These are phyloP conservation scores for Netta rufina DNA, from an alignment of 2,797 vertebrate genomes.

Conservation along the genomic window DNA sequence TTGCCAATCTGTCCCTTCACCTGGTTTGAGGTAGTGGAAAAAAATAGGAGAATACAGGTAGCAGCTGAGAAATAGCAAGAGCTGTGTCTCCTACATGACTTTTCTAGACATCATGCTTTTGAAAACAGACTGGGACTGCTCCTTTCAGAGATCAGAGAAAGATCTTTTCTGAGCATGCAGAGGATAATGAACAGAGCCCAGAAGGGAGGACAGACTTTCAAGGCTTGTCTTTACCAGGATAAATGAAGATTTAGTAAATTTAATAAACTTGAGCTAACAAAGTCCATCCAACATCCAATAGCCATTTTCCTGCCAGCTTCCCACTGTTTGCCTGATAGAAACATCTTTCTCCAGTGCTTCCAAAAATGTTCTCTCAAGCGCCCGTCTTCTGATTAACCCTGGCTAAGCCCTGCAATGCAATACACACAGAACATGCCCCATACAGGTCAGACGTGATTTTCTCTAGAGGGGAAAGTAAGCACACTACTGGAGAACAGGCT, in stretches of 20 bases:
- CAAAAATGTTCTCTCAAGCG: neutral
- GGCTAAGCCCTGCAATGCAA: neutral
- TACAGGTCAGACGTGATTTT: neutral
- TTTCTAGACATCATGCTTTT: neutral
- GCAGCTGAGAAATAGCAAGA: neutral
- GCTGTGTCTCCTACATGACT: neutral
- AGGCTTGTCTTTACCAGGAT: neutral
- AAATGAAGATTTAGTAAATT: neutral
- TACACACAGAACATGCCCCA: accelerated
- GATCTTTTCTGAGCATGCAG: neutral
- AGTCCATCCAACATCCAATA: neutral
- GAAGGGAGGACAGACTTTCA: neutral
- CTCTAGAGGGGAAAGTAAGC: neutral
- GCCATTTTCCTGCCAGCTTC: neutral
- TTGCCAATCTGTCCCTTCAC: neutral
- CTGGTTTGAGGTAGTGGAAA: neutral
- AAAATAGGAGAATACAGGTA: neutral
- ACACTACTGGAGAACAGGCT: neutral
- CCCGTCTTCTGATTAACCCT: accelerated
- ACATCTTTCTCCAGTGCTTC: neutral
- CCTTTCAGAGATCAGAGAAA: neutral
- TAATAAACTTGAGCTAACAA: neutral
- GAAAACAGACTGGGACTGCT: neutral
- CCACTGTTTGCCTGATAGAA: neutral
- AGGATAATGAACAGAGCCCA: neutral